Evolutionary conservation across 2,797 vertebrate species (phyloP), one percentile per base, ranked within the genome.

Genomic region (Thamnophis elegans): DNA sequence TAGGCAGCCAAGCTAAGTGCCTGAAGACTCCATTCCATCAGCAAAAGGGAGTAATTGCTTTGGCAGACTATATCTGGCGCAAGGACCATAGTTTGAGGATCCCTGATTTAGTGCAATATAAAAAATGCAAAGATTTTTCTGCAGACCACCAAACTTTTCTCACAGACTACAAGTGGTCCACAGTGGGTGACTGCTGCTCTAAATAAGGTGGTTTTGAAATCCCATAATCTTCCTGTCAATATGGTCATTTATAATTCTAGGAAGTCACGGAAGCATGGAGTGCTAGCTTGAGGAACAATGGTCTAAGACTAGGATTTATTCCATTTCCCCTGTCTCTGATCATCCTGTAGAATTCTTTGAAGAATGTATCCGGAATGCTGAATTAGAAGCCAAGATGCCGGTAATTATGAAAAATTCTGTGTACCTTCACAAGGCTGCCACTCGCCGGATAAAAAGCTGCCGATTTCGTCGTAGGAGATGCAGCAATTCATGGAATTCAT

Each of bases 331-430:
- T 89, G 62, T 42, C 11, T 88, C 28, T 58, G 56, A 5, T 87
- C 56, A 92, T 25, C 13, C 78, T 51, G 3, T 97, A 99, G 99
- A 96, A 94, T 99, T 99, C 97, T 99, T 99, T 32, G 99, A 99
- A 95, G 99, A 99, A 94, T 99, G 99, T 91, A 99, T 99, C 97
- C 98, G 98, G 93, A 99, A 98, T 0, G 98, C 99, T 0, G 99
- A 99, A 97, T 98, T 99, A 56, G 99, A 99, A 93, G 99, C 99
- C 92, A 99, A 99, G 97, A 98, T 99, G 94, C 99, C 99, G 0
- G 98, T 98, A 14, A 99, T 99, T 93, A 99, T 99, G 99, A 99
- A 99, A 97, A 99, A 99, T 87, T 99, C 99, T 0, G 99, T 99
- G 94, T 99, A 99, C 94, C 98, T 99, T 93, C 99, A 99, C 94